Evolutionary conservation across 2,797 vertebrate species (phyloP), one percentile per base, ranked within the genome.

Genomic region (Pipistrellus pygmaeus): DNA sequence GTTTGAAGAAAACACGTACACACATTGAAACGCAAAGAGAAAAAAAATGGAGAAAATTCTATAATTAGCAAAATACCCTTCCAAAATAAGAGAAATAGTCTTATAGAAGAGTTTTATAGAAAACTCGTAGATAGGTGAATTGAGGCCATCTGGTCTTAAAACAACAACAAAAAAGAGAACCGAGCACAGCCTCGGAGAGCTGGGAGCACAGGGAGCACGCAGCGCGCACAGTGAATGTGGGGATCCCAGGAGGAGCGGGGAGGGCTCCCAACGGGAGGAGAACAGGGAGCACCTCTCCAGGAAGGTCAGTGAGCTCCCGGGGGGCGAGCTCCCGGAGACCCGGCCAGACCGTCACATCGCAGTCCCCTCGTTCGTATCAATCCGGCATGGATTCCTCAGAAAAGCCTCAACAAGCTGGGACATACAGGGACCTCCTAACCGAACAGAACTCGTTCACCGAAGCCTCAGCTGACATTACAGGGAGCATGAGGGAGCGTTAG

Each of bases 141-240:
- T 60, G 38, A 75, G 55, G 64, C 20, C 10, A 35, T 84, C 69
- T 30, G 53, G 7, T 83, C 44, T 53, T 23, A 41, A 41, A 35
- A 35, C 35, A 35, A 25, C 10, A 83, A 60, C 30, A 46, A 15
- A 81, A 46, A 35, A 46, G 6, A 53, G 66, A 64, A 64, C 75
- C 7, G 32, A 53, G 9, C 78, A 48, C 23, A 72, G n/a, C 38
- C 66, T 48, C 8, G 18, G 51, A 30, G 51, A 35, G 2, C 12
- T 15, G 23, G 41, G 41, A 6, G 11, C 8, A 23, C 18, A 8
- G 14, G n/a, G 5, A 1, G 38, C 11, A 6, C 0, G 30, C 21
- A 3, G 14, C 25, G 8, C 18, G 30, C 35, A n/a, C 21, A 2
- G 2, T 1, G 6, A 55, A 21, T 8, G 53, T 18, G 13, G 23